Evolutionary conservation across 2,113 vertebrate genomes (phyloP), one percentile per base, ranked within the genome.

Genomic region (Syrmaticus mikado): DNA sequence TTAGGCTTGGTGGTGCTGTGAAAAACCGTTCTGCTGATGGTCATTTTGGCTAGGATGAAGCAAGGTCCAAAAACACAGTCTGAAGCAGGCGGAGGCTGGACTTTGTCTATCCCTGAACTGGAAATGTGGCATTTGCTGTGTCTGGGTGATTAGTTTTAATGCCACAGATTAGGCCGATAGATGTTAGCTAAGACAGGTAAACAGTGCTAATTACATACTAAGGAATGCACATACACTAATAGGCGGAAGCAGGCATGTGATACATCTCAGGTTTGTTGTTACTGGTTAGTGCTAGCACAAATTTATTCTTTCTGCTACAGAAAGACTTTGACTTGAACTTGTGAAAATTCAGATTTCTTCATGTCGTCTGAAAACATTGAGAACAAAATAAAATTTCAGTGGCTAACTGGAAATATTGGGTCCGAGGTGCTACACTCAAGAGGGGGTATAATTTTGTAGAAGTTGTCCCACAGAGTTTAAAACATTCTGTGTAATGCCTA

Each of bases 131-230:
- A 50, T 77, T 70, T 85, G 76, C 0, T 0, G 77, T 85, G 46
- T 24, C 34, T 60, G 55, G 46, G 25, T 93, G 87, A 91, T 93
- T 85, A 83, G 55, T 41, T 85, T 77, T 82, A 91, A 85, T 85
- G 72, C 50, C 46, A 74, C 34, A 0, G 75, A 28, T 66, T 94
- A 89, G 64, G 64, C 72, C 53, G 75, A 90, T 75, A 82, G 72
- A 34, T 64, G 79, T 67, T 90, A 90, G 45, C 72, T 88, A 90
- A 93, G 92, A 89, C 53, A 58, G 60, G 55, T 85, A 70, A 72
- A 60, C 65, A 43, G 61, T 38, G 41, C 52, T 91, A 91, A 93
- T 93, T 94, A 50, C 76, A 41, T 53, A 15, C 48, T 70, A 71
- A 85, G 61, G 87, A 89, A 82, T 64, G 85, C 82, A 43, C 41